A percentile compares a stretch with the other conserved stretches of the same genome.
phyloP scores from a whole-genome alignment of 2,113 vertebrate genomes.

The Pollachius pollachius region DNA sequence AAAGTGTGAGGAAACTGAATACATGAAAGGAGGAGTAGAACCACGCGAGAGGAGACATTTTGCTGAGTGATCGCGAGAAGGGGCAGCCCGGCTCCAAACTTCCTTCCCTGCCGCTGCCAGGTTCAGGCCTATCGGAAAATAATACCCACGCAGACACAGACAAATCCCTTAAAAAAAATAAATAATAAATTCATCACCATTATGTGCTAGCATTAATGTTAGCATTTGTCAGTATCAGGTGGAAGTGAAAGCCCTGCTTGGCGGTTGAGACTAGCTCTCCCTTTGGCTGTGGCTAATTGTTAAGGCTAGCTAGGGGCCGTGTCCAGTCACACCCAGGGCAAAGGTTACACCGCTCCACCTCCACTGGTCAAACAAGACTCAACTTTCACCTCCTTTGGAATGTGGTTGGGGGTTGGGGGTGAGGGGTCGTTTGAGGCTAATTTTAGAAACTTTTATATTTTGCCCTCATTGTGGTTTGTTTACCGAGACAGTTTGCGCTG shows the following conservation, averaged over 20 bases:
- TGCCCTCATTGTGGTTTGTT: slow-evolving; percentile 52
- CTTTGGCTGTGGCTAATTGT: slow-evolving; percentile 16
- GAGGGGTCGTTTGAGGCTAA: slow-evolving; percentile 35
- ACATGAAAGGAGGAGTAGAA: slow-evolving; percentile 45
- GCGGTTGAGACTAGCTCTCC: slow-evolving; percentile 26
- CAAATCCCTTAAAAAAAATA: slow-evolving; percentile 17
- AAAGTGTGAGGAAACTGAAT: slow-evolving; percentile 23
- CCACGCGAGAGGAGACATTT: slow-evolving; percentile 57
- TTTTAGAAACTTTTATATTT: slow-evolving; percentile 59
- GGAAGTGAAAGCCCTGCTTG: too few species aligned
- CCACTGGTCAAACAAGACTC: slow-evolving; percentile 51
- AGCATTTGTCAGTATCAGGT: too few species aligned
- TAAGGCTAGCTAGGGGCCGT: slow-evolving; percentile 10
- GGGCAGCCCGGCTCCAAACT: slow-evolving; percentile 30
- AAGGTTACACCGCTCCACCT: slow-evolving; percentile 44
- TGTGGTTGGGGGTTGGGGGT: slow-evolving; percentile 45
- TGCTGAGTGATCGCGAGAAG: slow-evolving; percentile 59
- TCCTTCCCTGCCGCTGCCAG: slow-evolving; percentile 21
- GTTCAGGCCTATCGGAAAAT: slow-evolving; percentile 22
- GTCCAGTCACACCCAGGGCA: slow-evolving; percentile 58
- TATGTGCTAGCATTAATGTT: slow-evolving; percentile 28
- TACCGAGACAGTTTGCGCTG: slow-evolving; percentile 44
- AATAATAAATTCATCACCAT: slow-evolving; percentile 9
- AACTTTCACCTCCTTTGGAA: slow-evolving; percentile 67
- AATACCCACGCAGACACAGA: slow-evolving; percentile 19